Evolutionary conservation across 2,113 vertebrate genomes (phyloP).

Genomic region (Prionailurus bengalensis): DNA sequence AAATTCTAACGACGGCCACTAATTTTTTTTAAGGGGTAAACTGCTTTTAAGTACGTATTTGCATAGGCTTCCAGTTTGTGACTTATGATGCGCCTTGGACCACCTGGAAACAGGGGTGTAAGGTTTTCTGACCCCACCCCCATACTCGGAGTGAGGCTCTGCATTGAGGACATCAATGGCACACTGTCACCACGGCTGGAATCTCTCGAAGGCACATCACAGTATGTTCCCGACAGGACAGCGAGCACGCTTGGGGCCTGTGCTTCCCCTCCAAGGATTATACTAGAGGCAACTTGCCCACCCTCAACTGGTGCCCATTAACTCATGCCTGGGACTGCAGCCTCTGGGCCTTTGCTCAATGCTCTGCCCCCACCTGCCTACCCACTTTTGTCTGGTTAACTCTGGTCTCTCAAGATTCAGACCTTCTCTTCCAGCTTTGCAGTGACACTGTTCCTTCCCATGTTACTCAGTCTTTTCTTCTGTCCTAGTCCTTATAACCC

Average conservation of each 20-base stretch:
- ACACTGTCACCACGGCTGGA: not conserved
- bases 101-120: not conserved
- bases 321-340: not conserved
- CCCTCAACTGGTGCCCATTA: not conserved
- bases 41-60: not conserved
- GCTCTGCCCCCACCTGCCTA: too few species aligned
- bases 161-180: not conserved
- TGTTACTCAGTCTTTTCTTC: not conserved
- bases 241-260: not conserved
- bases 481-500: not conserved
- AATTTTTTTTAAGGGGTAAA: not conserved
- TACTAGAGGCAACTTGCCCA: not conserved
- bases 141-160: not conserved
- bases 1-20: not conserved
- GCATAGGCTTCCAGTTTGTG: not conserved
- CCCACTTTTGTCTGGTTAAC: not conserved
- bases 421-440: not conserved
- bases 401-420: not conserved
- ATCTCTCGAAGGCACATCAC: not conserved
- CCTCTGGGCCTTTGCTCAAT: not conserved
- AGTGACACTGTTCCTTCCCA: not conserved
- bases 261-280: not conserved
- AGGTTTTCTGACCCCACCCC: not conserved
- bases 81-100: not conserved
- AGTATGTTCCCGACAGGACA: not conserved